phyloP scores from a whole-genome alignment of 1,140 invertebrate genomes.

The Goniozus legneri region DNA sequence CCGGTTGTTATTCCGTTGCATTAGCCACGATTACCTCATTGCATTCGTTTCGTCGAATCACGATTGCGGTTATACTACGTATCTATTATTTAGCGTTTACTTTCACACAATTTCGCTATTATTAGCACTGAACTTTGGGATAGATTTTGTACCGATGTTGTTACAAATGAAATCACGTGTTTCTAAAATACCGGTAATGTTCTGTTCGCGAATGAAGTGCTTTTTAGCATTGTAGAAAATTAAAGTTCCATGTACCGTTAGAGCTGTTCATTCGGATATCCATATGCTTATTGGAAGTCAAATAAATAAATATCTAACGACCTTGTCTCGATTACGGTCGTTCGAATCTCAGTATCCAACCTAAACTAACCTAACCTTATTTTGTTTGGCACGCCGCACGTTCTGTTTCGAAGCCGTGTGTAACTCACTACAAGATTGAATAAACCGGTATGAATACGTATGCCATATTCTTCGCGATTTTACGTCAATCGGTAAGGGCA shows the following conservation, averaged over 20 bases:
- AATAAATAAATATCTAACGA: too few species aligned
- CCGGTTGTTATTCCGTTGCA: slow-evolving; percentile 8
- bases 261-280: too few species aligned
- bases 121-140: too few species aligned
- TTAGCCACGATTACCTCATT: slow-evolving; percentile 6
- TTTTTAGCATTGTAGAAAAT: too few species aligned
- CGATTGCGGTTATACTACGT: not conserved
- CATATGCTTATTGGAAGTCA: too few species aligned
- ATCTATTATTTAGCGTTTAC: not conserved
- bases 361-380: slow-evolving; percentile 11
- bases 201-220: too few species aligned
- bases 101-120: not conserved
- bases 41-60: not conserved
- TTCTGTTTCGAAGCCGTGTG: not conserved
- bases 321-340: too few species aligned
- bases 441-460: not conserved
- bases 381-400: not conserved
- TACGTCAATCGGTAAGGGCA: slow-evolving; percentile 1
- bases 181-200: too few species aligned
- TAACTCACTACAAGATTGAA: not conserved
- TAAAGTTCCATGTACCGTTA: too few species aligned
- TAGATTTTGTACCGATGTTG: too few species aligned
- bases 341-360: slow-evolving; percentile 11
- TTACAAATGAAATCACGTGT: too few species aligned
- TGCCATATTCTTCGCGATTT: not conserved